Conservation (phyloP, 2,113 vertebrate genomes). For the Lepus europaeus region DNA sequence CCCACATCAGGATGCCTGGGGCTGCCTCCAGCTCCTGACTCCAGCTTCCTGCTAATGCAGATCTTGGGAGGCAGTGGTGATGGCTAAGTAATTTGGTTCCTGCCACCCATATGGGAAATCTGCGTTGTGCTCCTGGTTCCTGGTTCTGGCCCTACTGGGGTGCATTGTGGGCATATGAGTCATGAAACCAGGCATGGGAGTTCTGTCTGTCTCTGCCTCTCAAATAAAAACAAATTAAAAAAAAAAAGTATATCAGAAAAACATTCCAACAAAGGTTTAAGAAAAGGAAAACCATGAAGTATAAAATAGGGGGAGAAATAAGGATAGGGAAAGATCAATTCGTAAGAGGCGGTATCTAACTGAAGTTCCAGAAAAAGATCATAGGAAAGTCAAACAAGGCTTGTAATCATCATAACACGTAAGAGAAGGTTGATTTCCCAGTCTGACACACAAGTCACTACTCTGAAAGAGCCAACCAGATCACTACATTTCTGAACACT, state of each 20-base stretch:
- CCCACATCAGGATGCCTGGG: no score
- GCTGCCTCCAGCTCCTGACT: no score
- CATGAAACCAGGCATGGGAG: no score
- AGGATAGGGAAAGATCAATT: not conserved
- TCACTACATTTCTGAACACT: not conserved
- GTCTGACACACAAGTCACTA: not conserved
- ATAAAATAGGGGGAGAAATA: not conserved
- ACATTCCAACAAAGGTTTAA: not conserved
- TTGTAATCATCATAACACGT: not conserved
- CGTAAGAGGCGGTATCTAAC: not conserved
- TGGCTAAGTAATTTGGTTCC: no score
- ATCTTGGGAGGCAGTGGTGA: no score
- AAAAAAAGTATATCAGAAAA: not conserved
- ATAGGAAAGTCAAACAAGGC: not conserved
- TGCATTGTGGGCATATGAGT: no score
- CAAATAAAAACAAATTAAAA: not conserved
- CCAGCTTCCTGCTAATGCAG: no score
- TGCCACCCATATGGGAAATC: no score
- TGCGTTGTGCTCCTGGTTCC: no score
- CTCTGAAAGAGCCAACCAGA: not conserved
- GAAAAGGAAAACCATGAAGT: not conserved
- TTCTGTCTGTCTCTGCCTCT: no score
- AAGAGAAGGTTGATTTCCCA: not conserved
- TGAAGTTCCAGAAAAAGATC: not conserved
- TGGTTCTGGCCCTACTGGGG: no score